phyloP scores from a whole-genome alignment of 1,140 invertebrate genomes.

The Cotesia vestalis region DNA sequence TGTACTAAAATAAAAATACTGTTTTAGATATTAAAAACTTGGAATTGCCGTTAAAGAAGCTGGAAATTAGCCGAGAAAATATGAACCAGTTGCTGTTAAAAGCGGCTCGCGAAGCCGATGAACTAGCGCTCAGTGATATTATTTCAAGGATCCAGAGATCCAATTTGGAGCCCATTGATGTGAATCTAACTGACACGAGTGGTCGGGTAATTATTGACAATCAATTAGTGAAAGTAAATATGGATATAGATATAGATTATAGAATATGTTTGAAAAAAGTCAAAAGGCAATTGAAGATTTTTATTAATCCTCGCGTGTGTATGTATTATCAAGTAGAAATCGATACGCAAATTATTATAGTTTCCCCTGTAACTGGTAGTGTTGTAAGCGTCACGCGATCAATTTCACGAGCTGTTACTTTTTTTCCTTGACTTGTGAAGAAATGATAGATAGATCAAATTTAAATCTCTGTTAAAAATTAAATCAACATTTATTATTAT shows the following conservation, averaged over 20 bases:
- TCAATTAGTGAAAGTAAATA: not conserved
- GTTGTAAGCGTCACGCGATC: not conserved
- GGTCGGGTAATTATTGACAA: constrained; percentile 56
- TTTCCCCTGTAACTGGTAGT: not conserved
- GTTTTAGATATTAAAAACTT: constrained; percentile 25
- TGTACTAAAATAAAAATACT: not conserved
- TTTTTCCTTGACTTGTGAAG: too few relatives aligned
- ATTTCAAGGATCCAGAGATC: constrained; percentile 49
- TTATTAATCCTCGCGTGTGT: not conserved
- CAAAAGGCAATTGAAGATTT: too few relatives aligned
- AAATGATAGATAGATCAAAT: too few relatives aligned
- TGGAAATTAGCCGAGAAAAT: constrained; percentile 48
- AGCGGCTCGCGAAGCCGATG: constrained; percentile 60
- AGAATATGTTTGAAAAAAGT: too few relatives aligned
- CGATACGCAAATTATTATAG: constrained; percentile 1
- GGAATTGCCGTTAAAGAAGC: constrained; percentile 41
- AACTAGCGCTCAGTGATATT: constrained; percentile 51
- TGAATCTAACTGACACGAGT: constrained; percentile 60
- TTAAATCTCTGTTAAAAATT: too few relatives aligned
- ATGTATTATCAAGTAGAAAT: not conserved
- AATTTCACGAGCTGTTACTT: not conserved
- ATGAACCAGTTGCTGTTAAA: constrained; percentile 57
- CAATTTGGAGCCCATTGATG: constrained; percentile 50
- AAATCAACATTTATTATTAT: too few relatives aligned
- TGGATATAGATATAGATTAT: too few relatives aligned